Conservation (phyloP, 1,140 invertebrate species). For the Cotesia vestalis region DNA sequence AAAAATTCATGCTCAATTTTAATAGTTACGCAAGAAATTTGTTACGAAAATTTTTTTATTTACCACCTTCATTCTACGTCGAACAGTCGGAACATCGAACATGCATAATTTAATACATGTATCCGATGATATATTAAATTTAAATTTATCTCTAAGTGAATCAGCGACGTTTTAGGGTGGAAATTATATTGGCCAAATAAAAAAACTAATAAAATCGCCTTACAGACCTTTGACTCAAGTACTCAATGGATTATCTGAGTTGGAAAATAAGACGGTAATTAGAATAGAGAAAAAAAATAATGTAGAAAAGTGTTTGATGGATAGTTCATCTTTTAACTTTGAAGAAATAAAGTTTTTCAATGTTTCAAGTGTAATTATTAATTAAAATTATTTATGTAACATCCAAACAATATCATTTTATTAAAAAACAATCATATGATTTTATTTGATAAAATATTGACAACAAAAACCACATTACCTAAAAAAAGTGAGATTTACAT, state of each 20-base stretch:
- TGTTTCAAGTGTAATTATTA: not conserved
- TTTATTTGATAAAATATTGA: not conserved
- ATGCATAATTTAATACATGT: constrained; percentile 36
- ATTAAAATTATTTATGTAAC: too few relatives aligned
- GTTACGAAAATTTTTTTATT: constrained; percentile 21
- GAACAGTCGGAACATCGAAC: constrained; percentile 13
- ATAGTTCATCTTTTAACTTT: not conserved
- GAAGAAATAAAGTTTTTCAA: not conserved
- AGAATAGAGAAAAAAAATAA: too few relatives aligned
- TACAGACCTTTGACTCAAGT: constrained; percentile 20
- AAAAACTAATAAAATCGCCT: constrained; percentile 5
- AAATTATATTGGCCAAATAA: constrained; percentile 25
- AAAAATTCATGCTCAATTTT: constrained; percentile 8
- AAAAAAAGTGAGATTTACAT: not conserved
- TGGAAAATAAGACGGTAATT: too few relatives aligned
- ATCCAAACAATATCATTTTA: not conserved
- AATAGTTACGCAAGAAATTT: constrained; percentile 27
- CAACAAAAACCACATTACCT: not conserved
- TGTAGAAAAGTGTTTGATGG: too few relatives aligned
- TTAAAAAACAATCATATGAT: not conserved
- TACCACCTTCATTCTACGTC: constrained; percentile 28
- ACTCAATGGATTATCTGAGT: not conserved
- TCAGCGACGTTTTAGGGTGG: constrained; percentile 27
- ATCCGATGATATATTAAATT: constrained; percentile 27
- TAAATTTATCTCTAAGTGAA: constrained; percentile 1